A percentile compares a stretch with the other conserved stretches of the same genome.
These are phyloP conservation scores for Pyxicephalus adspersus DNA, from an alignment of 2,113 vertebrate genomes.

Conservation along the genomic window DNA sequence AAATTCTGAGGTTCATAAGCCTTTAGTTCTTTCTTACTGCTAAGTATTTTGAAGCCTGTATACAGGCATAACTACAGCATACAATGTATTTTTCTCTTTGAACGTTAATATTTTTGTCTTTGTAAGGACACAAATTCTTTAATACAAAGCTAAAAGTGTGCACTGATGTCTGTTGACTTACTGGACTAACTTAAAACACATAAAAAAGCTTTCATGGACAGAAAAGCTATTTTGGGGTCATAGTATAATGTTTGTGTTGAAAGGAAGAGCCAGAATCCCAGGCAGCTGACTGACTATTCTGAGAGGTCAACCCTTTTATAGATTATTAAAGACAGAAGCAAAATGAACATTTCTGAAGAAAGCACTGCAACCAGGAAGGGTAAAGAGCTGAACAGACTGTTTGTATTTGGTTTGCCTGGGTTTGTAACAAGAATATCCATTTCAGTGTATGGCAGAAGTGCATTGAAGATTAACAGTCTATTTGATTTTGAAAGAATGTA, in stretches of 20 bases:
- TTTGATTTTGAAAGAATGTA: not conserved
- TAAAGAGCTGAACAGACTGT: slow-evolving; percentile 11
- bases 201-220: slow-evolving; percentile 37
- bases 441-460: not conserved
- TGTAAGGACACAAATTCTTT: slow-evolving; percentile 1
- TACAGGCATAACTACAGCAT: no score
- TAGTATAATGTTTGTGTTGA: slow-evolving; percentile 48
- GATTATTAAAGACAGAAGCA: slow-evolving; percentile 43
- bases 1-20: no score
- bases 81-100: no score
- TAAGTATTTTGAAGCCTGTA: no score
- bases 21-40: no score
- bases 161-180: slow-evolving; percentile 18
- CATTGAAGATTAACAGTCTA: not conserved
- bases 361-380: not conserved
- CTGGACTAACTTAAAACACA: slow-evolving; percentile 41
- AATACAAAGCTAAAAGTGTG: slow-evolving; percentile 15
- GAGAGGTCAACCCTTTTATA: slow-evolving; percentile 37
- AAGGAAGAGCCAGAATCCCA: slow-evolving; percentile 29
- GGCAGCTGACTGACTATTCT: slow-evolving; percentile 21
- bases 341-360: slow-evolving; percentile 21
- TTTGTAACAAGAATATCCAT: not conserved
- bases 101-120: not conserved
- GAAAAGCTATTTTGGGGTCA: slow-evolving; percentile 33
- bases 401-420: slow-evolving; percentile 4